Evolutionary conservation across 2,888 invertebrate species (phyloP).

Genomic region (Drosophila phalerata): DNA sequence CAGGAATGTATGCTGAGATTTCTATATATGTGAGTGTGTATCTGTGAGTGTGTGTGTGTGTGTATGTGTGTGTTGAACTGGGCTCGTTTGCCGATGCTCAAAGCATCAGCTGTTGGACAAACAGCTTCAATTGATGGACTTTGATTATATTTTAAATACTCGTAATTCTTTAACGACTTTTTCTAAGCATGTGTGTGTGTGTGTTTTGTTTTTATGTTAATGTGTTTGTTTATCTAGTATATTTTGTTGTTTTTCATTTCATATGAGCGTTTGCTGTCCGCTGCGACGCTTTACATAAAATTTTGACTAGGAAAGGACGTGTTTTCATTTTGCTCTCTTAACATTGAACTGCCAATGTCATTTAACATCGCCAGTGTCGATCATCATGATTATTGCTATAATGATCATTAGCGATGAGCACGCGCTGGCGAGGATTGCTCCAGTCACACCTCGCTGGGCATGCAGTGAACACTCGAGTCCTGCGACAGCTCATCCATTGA

Average conservation of each 20-base stretch:
- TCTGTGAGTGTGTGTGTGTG: conserved; percentile 34
- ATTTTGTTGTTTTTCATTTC: conserved; percentile 45
- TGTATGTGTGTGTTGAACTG: conserved; percentile 35
- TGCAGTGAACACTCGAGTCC: conserved; percentile 94
- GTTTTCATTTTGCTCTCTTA: conserved; percentile 10
- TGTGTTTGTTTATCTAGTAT: conserved; percentile 10
- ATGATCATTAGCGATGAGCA: conserved; percentile 59
- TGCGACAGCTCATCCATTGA: conserved; percentile 94
- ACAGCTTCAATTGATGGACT: conserved; percentile 24
- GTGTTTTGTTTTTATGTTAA: conserved; percentile 3
- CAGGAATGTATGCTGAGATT: conserved; percentile 66
- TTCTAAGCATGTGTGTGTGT: not conserved
- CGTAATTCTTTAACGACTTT: conserved; percentile 28
- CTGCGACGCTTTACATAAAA: conserved; percentile 64
- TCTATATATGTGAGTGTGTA: conserved; percentile 29
- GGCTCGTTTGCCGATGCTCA: conserved; percentile 35
- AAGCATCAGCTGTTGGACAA: conserved; percentile 23
- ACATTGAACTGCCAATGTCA: conserved; percentile 13
- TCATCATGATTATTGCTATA: conserved; percentile 1
- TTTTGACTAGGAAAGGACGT: conserved; percentile 85
- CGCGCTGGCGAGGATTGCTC: conserved; percentile 74
- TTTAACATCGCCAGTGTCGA: conserved; percentile 2
- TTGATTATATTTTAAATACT: conserved; percentile 30
- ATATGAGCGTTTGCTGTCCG: conserved; percentile 37
- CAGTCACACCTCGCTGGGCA: conserved; percentile 91